phyloP scores from a whole-genome alignment of 2,797 vertebrate species.

The Alfaro cultratus region DNA sequence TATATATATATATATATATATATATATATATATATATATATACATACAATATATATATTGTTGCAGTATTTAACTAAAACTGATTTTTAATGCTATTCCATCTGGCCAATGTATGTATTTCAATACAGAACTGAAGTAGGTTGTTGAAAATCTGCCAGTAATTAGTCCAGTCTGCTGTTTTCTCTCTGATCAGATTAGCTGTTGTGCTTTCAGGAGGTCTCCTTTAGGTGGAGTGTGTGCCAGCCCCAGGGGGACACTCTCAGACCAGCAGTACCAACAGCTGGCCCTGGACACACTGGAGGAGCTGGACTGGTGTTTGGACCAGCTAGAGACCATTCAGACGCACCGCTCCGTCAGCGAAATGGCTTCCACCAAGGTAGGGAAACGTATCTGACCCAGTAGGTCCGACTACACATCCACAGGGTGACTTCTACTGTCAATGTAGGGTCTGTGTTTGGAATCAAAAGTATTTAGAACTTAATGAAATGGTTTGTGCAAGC shows the following conservation, averaged over 20 bases:
- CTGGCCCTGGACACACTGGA: conserved; percentile 85
- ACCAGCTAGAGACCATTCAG: conserved; percentile 86
- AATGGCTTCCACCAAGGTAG: conserved; percentile 85
- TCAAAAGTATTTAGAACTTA: not conserved
- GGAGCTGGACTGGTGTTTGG: conserved; percentile 86
- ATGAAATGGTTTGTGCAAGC: not conserved
- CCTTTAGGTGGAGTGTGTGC: conserved; percentile 80
- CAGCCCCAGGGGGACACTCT: conserved; percentile 83
- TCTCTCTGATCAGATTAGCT: not conserved
- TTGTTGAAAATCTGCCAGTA: not conserved
- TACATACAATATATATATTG: no score
- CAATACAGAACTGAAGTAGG: not conserved
- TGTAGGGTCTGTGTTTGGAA: not conserved
- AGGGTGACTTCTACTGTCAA: not conserved
- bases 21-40: no score
- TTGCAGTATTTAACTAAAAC: no score
- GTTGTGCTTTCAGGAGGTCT: conserved; percentile 74
- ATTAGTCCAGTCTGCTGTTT: not conserved
- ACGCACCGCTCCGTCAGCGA: conserved; percentile 85
- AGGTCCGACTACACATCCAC: not conserved
- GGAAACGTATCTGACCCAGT: not conserved
- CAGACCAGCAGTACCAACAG: conserved; percentile 85
- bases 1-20: no score
- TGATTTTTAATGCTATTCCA: not conserved
- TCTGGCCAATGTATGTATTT: not conserved